Base-by-base conservation (phyloP, 2,888 invertebrate genomes). In the Phoronis australis region DNA sequence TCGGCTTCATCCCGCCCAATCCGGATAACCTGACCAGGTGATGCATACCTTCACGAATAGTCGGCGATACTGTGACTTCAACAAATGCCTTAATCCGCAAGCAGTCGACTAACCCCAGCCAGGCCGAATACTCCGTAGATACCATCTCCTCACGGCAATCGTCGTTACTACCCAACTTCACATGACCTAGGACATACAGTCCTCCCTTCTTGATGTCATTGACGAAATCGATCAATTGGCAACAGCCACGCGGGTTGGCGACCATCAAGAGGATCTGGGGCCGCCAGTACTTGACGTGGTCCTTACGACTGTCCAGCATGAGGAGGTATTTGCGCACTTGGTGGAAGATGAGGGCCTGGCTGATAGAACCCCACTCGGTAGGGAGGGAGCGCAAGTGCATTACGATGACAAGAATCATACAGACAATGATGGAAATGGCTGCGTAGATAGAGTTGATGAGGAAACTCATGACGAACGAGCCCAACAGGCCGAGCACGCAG, bases 201-300 rank as follows among this genome's bases (percentile, higher is more conserved):
- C 89, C 88, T 50, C 80, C 78, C 73, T 99, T 99, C 72, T 99
- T 99, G 71, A 99, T 83, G 71, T 96, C 97, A 68, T 99, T 99
- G 15, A 95, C 90, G 77, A 99, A 99, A 78, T 93, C 89, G 35
- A 99, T 93, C 39, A 97, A 82, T 0, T 95, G 92, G 68, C 91
- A 90, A 12, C 87, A 83, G 5, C 91, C 87, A 9, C 95, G 81
- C 0, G 97, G 97, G 51, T 92, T 91, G 0, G 91, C 85, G 0
- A 99, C 88, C 77, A 99, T 82, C 2, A 99, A 80, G 48, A 99
- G 78, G 80, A 99, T 88, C 81, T 99, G 97, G 0, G 97, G 97
- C 2, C 97, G 82, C 99, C 99, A 99, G 79, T 94, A 99, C 80
- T 97, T 97, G 2, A 99, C 96, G 78, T 99, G 99, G 72, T 95